Conservation (phyloP, 92 coral and sea anemone genomes). For the Phenganax marumi region DNA sequence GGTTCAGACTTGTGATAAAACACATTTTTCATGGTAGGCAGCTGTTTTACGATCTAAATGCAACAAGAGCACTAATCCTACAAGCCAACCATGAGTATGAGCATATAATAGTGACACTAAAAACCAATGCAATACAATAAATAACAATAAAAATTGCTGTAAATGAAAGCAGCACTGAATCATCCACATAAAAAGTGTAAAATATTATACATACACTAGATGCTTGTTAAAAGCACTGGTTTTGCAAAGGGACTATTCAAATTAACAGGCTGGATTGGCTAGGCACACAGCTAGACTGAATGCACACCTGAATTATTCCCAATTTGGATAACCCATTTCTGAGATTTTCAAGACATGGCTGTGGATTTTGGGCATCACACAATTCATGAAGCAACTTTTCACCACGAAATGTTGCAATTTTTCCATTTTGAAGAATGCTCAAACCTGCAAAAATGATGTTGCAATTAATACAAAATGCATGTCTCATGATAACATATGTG, state of each 20-base stretch:
- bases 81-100: no score
- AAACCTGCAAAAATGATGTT: slow-evolving; percentile 35
- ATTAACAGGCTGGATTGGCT: background rate
- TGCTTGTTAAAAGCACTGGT: no score
- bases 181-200: background rate
- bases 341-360: background rate
- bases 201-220: no score
- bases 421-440: slow-evolving; percentile 55
- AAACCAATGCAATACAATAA: background rate
- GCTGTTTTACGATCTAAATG: slow-evolving; percentile 13
- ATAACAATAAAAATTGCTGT: background rate
- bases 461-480: background rate
- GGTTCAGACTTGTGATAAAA: background rate
- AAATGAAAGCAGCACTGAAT: background rate
- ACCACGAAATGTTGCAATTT: slow-evolving; percentile 17
- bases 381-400: slow-evolving; percentile 21
- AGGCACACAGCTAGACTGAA: background rate
- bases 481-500: background rate
- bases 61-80: no score
- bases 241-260: background rate
- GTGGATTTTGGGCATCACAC: background rate
- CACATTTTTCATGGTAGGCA: slow-evolving; percentile 7
- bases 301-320: slow-evolving; percentile 16
- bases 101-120: no score
- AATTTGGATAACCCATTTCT: slow-evolving; percentile 22